phyloP scores from a whole-genome alignment of 2,888 invertebrate genomes.

The Minunthozetes semirufus region DNA sequence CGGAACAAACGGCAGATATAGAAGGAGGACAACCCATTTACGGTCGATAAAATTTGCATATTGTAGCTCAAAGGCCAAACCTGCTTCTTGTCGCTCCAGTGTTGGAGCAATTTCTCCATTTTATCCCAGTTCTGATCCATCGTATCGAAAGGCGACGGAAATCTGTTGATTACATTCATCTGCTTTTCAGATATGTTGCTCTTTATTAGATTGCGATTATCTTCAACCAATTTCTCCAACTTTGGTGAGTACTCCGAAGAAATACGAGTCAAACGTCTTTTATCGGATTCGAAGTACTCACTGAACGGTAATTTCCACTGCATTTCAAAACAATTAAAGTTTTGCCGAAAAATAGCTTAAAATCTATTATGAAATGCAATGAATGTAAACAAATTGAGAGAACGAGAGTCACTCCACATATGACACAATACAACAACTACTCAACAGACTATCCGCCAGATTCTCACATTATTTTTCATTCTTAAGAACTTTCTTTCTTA shows the following conservation, averaged over 20 bases:
- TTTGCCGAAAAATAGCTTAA: too few relatives aligned
- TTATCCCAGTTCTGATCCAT: not conserved
- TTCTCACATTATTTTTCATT: too few relatives aligned
- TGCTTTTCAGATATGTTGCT: not conserved
- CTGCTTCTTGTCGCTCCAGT: not conserved
- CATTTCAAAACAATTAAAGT: not conserved
- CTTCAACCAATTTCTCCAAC: not conserved
- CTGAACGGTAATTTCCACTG: conserved; percentile 5
- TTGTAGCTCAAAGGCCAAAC: not conserved
- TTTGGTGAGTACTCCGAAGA: not conserved
- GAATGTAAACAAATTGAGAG: not conserved
- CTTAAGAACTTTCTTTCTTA: too few relatives aligned
- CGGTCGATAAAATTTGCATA: not conserved
- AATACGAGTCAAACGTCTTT: not conserved
- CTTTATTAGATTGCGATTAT: not conserved
- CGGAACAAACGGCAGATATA: conserved; percentile 3
- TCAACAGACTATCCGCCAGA: too few relatives aligned
- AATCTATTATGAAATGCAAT: not conserved
- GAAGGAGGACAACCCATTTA: not conserved
- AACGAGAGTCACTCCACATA: too few relatives aligned
- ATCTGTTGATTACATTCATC: not conserved
- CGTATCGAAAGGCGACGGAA: not conserved
- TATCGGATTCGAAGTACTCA: not conserved
- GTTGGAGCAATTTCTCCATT: not conserved
- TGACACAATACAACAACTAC: too few relatives aligned